phyloP scores from a whole-genome alignment of 2,797 vertebrate species.

The Glyptemys insculpta region DNA sequence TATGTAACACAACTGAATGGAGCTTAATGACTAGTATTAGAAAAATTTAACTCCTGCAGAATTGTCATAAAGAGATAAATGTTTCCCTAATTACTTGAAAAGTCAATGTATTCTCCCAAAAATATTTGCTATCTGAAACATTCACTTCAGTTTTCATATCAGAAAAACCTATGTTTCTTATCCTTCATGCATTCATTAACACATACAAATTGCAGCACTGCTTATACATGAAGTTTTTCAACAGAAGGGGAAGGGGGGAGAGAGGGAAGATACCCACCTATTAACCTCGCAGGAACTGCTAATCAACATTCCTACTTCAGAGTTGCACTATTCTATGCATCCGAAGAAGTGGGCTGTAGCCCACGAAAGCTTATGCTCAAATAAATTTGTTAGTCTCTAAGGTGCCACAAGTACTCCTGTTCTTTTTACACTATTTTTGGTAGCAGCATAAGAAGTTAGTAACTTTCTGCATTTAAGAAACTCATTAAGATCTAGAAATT shows the following conservation, averaged over 20 bases:
- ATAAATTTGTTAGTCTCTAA: too few species aligned
- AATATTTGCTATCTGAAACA: not conserved
- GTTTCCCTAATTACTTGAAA: not conserved
- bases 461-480: not conserved
- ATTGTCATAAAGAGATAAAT: not conserved
- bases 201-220: not conserved
- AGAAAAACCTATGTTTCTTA: not conserved
- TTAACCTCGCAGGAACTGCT: not conserved
- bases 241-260: not conserved
- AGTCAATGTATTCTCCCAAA: not conserved
- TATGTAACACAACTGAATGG: not conserved
- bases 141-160: not conserved
- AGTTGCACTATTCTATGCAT: not conserved
- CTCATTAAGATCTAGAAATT: not conserved
- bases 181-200: not conserved
- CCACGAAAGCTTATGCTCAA: too few species aligned
- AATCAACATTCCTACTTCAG: not conserved
- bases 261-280: not conserved
- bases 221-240: not conserved
- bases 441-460: not conserved
- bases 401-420: too few species aligned
- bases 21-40: too few species aligned
- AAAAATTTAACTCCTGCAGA: not conserved
- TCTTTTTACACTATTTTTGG: not conserved
- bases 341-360: too few species aligned